Evolutionary conservation across 2,888 invertebrate species (phyloP).

Genomic region (Agonopterix heracliana): DNA sequence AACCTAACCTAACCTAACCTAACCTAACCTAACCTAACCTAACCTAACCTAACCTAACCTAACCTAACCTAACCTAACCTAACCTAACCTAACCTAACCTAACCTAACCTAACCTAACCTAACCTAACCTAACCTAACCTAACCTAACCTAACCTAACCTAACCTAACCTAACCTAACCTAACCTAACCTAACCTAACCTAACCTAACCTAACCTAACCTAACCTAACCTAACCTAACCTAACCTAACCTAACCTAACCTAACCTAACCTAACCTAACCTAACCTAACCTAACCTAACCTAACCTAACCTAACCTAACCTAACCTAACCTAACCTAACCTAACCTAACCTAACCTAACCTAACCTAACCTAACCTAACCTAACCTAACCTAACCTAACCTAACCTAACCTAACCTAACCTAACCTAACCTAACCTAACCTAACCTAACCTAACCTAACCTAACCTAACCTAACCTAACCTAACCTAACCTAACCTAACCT

Average conservation of each 20-base stretch:
- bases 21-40: constrained; percentile 11
- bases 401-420: too few relatives aligned
- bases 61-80: constrained; percentile 13
- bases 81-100: constrained; percentile 13
- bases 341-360: too few relatives aligned
- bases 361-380: too few relatives aligned
- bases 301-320: constrained; percentile 11
- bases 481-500: too few relatives aligned
- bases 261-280: constrained; percentile 11
- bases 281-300: constrained; percentile 11
- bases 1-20: constrained; percentile 14
- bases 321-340: too few relatives aligned
- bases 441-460: too few relatives aligned
- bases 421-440: too few relatives aligned
- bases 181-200: constrained; percentile 14
- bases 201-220: constrained; percentile 13
- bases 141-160: constrained; percentile 13
- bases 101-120: constrained; percentile 13
- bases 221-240: constrained; percentile 12
- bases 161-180: constrained; percentile 14
- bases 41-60: constrained; percentile 12
- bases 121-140: constrained; percentile 13
- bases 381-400: too few relatives aligned
- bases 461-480: too few relatives aligned
- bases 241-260: constrained; percentile 12